Conservation (phyloP, 2,888 invertebrate species). For the Lissocephala sabroskyi region DNA sequence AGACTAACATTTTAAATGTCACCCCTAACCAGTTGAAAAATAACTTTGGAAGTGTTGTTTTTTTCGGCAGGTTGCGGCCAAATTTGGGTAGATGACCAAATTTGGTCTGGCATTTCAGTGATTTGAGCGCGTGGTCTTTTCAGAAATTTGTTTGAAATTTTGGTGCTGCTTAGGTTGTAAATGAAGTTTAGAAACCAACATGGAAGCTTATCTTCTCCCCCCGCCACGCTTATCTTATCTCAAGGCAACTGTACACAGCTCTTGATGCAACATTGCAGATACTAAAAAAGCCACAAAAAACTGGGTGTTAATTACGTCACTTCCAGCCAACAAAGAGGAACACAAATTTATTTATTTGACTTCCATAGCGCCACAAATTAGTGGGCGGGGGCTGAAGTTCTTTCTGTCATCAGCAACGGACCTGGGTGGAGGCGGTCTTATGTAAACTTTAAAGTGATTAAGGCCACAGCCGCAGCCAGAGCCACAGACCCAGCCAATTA, state of each 20-base stretch:
- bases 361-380: constrained; percentile 11
- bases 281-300: constrained; percentile 11
- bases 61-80: constrained; percentile 29
- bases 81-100: constrained; percentile 29
- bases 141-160: constrained; percentile 43
- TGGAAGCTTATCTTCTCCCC: constrained; percentile 30
- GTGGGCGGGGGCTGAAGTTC: constrained; percentile 2
- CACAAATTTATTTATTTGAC: constrained; percentile 15
- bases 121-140: constrained; percentile 39
- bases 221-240: no score
- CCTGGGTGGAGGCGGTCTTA: constrained; percentile 5
- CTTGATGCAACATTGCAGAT: constrained; percentile 11
- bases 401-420: background rate
- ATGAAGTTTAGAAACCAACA: constrained; percentile 17
- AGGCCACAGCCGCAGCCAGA: no score
- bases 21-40: constrained; percentile 34
- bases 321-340: constrained; percentile 1
- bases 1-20: constrained; percentile 48
- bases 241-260: no score
- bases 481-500: no score
- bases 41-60: constrained; percentile 28
- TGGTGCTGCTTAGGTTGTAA: constrained; percentile 26
- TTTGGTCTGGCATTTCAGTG: constrained; percentile 37
- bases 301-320: constrained; percentile 39
- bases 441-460: constrained; percentile 60